Conservation (phyloP, 2,797 vertebrate genomes). For the Pseudotriccus pelzelni region DNA sequence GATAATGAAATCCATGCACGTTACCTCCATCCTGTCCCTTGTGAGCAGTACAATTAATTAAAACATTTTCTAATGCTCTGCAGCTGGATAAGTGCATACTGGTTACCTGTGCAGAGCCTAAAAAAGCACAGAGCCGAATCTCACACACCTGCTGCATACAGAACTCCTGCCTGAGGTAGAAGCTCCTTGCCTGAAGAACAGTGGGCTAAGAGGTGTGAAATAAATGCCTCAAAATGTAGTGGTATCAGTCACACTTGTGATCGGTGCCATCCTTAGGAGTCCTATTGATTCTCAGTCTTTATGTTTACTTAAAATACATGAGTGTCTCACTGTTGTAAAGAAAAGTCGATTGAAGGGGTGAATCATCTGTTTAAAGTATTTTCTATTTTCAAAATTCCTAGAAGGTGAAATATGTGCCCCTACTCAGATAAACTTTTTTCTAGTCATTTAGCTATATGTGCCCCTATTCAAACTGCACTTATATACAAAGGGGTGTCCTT, state of each 20-base stretch:
- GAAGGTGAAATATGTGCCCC: neutral
- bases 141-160: rapidly evolving
- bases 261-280: neutral
- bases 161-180: neutral
- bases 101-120: neutral
- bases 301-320: neutral
- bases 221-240: neutral
- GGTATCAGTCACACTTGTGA: neutral
- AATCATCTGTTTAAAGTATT: neutral
- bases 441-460: neutral
- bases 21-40: neutral
- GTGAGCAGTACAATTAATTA: neutral
- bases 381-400: neutral
- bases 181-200: neutral
- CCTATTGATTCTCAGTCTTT: neutral
- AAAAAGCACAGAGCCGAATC: neutral
- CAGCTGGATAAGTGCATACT: neutral
- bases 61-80: neutral
- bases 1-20: neutral
- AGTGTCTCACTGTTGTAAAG: rapidly evolving
- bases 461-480: neutral
- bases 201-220: neutral
- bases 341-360: neutral
- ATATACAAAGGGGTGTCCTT: neutral
- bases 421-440: neutral